Evolutionary conservation across 1,140 invertebrate species (phyloP).

Genomic region (Drosophila persimilis): DNA sequence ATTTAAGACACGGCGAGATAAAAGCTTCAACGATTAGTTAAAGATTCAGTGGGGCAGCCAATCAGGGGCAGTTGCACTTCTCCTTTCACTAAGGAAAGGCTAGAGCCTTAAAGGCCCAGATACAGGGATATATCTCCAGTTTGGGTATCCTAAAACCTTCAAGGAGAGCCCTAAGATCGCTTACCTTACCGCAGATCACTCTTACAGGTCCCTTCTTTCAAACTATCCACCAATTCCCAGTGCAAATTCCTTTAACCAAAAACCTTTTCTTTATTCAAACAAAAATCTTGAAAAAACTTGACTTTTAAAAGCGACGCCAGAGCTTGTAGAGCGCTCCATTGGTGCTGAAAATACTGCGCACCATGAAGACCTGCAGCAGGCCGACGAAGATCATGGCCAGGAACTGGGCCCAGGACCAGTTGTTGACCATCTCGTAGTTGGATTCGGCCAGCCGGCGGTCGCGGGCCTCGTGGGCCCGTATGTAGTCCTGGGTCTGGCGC

Average conservation of each 20-base stretch:
- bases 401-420: constrained; percentile 88
- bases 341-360: constrained; percentile 88
- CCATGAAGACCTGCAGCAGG: constrained; percentile 86
- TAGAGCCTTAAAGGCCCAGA: too few relatives aligned
- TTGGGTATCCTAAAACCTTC: not conserved
- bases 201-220: too few relatives aligned
- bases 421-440: constrained; percentile 88
- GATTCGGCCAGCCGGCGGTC: constrained; percentile 90
- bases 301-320: constrained; percentile 76
- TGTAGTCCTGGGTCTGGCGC: constrained; percentile 87
- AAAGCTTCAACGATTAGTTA: not conserved
- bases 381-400: constrained; percentile 88
- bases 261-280: not conserved
- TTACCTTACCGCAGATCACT: too few relatives aligned
- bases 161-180: too few relatives aligned
- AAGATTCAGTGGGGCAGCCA: not conserved
- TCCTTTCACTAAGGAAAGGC: too few relatives aligned
- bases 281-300: not conserved
- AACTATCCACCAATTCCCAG: too few relatives aligned
- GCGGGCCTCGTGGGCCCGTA: constrained; percentile 88
- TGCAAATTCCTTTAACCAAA: too few relatives aligned
- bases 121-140: too few relatives aligned
- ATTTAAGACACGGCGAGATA: too few relatives aligned
- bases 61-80: too few relatives aligned
- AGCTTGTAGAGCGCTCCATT: constrained; percentile 84